Conservation (phyloP, 30 jellyfish, hydroid and myxozoan species). For the Hydractinia echinata region DNA sequence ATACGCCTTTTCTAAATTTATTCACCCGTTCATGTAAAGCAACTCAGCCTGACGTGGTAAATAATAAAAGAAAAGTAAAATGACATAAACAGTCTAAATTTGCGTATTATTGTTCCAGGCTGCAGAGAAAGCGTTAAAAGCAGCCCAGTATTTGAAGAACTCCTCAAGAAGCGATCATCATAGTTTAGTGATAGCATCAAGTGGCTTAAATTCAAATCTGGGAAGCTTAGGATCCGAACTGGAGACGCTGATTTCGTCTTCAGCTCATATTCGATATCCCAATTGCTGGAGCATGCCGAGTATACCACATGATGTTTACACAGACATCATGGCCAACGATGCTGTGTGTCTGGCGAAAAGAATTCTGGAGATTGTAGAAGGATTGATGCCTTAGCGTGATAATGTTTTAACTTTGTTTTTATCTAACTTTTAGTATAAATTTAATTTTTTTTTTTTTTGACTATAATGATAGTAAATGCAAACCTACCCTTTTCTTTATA, state of each 20-base stretch:
- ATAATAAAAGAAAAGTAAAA: no score
- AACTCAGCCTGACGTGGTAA: no score
- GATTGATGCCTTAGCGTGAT: not conserved
- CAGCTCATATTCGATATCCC: constrained; percentile 46
- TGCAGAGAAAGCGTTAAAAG: constrained; percentile 62
- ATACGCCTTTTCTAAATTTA: no score
- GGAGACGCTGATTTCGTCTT: constrained; percentile 33
- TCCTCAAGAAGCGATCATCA: constrained; percentile 11
- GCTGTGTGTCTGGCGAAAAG: constrained; percentile 24
- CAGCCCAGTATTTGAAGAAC: constrained; percentile 46
- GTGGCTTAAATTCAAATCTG: constrained; percentile 10
- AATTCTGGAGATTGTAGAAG: constrained; percentile 1
- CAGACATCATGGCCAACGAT: constrained; percentile 13
- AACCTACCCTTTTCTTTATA: no score
- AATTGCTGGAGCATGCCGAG: constrained; percentile 44
- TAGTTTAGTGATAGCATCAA: not conserved
- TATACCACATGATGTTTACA: constrained; percentile 56
- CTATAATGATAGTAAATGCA: no score
- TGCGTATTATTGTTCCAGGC: constrained; percentile 28
- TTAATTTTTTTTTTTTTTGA: no score
- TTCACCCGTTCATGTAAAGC: no score
- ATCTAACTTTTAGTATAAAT: no score
- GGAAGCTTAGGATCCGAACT: constrained; percentile 18
- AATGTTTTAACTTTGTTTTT: no score
- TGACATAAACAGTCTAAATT: no score